phyloP scores from a whole-genome alignment of 2,113 vertebrate genomes.

The Nannospalax galili region DNA sequence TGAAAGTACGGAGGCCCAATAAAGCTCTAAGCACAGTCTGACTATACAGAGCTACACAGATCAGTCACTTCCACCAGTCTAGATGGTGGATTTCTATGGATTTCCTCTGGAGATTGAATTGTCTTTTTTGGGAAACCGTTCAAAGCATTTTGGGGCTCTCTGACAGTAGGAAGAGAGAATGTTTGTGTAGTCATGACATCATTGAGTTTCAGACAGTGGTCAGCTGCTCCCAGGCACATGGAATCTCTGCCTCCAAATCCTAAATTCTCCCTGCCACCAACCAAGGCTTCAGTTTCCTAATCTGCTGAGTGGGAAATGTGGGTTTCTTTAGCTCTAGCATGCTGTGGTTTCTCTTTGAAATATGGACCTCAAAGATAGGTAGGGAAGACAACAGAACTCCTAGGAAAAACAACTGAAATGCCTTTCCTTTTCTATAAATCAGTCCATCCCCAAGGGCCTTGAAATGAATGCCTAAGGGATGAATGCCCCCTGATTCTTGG shows the following conservation, averaged over 20 bases:
- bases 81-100: background rate
- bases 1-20: background rate
- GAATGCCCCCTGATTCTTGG: no score
- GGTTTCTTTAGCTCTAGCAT: background rate
- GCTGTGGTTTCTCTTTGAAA: slow-evolving; percentile 22
- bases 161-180: background rate
- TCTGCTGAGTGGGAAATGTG: background rate
- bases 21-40: background rate
- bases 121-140: background rate
- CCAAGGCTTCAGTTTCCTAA: background rate
- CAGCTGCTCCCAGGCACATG: background rate
- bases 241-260: background rate
- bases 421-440: background rate
- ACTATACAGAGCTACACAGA: background rate
- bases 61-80: background rate
- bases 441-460: no score
- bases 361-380: background rate
- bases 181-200: background rate
- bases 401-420: background rate
- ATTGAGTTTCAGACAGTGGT: background rate
- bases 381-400: background rate
- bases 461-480: background rate
- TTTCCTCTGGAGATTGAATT: background rate
- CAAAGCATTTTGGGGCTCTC: background rate
- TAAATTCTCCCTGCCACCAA: background rate